A percentile compares a stretch with the other conserved stretches of the same genome.
phyloP scores from a whole-genome alignment of 2,113 vertebrate species.

The Polypterus senegalus region DNA sequence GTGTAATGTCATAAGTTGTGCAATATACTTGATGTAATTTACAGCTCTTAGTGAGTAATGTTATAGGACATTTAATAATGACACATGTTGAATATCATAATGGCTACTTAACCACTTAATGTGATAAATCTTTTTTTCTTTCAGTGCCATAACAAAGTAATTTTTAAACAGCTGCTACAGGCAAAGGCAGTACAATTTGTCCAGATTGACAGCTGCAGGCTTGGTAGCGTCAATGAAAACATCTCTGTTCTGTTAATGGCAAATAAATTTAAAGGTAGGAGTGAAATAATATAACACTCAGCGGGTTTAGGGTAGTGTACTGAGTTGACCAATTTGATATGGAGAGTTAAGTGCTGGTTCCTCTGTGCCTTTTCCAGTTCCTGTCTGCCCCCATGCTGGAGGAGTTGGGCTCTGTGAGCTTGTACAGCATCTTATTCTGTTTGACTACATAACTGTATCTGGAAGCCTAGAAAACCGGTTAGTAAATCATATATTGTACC shows the following conservation, averaged over 20 bases:
- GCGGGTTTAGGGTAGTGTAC: neutral
- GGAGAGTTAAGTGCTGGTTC: too few species aligned
- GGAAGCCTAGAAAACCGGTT: conserved; percentile 48
- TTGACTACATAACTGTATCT: conserved; percentile 56
- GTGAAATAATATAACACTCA: too few species aligned
- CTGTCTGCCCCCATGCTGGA: conserved; percentile 67
- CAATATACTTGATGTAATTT: too few species aligned
- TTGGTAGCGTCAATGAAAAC: conserved; percentile 74
- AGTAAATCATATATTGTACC: neutral
- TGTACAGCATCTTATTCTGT: conserved; percentile 61
- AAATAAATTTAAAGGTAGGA: conserved; percentile 61
- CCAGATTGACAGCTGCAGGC: conserved; percentile 72
- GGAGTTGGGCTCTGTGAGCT: conserved; percentile 68
- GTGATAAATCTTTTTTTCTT: conserved; percentile 8
- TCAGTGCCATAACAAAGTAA: conserved; percentile 61
- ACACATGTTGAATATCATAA: too few species aligned
- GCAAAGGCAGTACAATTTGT: conserved; percentile 62
- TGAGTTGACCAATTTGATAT: neutral
- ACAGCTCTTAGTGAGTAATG: too few species aligned
- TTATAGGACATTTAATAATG: too few species aligned
- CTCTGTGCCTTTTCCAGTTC: conserved; percentile 35
- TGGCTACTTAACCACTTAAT: too few species aligned
- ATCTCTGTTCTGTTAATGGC: conserved; percentile 67
- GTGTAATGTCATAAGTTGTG: too few species aligned
- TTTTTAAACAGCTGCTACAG: conserved; percentile 76